Evolutionary conservation across 1,140 invertebrate genomes (phyloP).

Genomic region (Lepidurus arcticus): DNA sequence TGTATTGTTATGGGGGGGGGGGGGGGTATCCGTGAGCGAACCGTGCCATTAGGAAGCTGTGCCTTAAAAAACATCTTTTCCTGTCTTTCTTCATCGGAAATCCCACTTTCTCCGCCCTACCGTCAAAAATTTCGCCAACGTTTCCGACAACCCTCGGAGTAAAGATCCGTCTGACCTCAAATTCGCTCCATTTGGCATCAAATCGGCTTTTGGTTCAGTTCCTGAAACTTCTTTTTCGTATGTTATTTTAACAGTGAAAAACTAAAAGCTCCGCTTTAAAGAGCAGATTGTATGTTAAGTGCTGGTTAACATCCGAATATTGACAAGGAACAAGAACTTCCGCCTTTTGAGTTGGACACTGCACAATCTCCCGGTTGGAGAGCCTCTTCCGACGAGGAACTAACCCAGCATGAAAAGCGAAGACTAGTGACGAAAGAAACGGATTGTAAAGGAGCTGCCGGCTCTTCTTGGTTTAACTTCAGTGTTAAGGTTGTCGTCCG

Average conservation of each 20-base stretch:
- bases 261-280: no score
- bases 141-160: not conserved
- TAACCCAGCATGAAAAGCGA: not conserved
- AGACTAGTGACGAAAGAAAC: not conserved
- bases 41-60: not conserved
- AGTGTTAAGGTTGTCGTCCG: conserved; percentile 10
- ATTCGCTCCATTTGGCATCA: not conserved
- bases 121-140: not conserved
- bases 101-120: not conserved
- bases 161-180: conserved; percentile 4
- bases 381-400: not conserved
- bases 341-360: no score
- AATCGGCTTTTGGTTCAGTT: not conserved
- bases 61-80: not conserved
- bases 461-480: not conserved
- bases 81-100: not conserved
- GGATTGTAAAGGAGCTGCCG: not conserved
- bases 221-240: no score
- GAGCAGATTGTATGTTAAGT: no score
- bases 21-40: no score
- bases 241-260: no score
- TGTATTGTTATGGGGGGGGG: no score
- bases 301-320: no score
- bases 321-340: no score
- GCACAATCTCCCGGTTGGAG: not conserved